A percentile compares a stretch with the other conserved stretches of the same genome.
phyloP scores from a whole-genome alignment of 2,888 invertebrate genomes.

The Schizotus pectinicornis region DNA sequence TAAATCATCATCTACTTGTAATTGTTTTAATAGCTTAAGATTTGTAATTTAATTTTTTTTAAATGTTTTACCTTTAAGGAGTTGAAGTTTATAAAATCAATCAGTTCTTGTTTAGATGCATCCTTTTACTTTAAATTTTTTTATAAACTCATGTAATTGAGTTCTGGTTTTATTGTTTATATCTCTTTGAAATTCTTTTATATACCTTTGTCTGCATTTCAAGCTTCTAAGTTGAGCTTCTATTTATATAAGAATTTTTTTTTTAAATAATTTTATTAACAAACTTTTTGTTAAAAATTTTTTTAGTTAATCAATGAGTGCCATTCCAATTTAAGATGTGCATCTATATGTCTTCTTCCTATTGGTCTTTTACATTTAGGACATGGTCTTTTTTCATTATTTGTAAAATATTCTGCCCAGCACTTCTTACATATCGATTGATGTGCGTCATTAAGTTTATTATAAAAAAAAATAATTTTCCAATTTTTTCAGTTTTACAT shows the following conservation, averaged over 20 bases:
- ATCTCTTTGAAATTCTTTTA: no score
- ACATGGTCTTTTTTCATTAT: slow-evolving; percentile 19
- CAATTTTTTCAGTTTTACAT: no score
- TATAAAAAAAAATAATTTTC: no score
- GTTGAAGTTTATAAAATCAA: no score
- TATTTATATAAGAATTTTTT: slow-evolving; percentile 11
- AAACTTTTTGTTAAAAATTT: slow-evolving; percentile 4
- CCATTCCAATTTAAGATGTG: slow-evolving; percentile 21
- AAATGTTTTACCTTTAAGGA: slow-evolving; percentile 14
- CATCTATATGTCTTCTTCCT: no score
- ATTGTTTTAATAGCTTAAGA: slow-evolving; percentile 3
- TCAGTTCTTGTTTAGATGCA: slow-evolving; percentile 13
- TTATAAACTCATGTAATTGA: slow-evolving; percentile 9
- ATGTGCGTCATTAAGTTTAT: no score
- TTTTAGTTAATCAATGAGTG: slow-evolving; percentile 20
- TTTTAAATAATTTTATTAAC: slow-evolving; percentile 9
- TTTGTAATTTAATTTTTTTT: slow-evolving; percentile 12
- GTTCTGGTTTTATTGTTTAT: slow-evolving; percentile 15
- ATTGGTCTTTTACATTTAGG: slow-evolving; percentile 18
- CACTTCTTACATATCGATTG: no score
- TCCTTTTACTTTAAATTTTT: slow-evolving; percentile 13
- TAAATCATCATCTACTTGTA: slow-evolving; percentile 9
- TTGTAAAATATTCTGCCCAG: slow-evolving; percentile 17
- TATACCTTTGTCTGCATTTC: slow-evolving; percentile 10
- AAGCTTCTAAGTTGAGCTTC: slow-evolving; percentile 18